These are phyloP conservation scores for Xyliphius kryptos DNA, from an alignment of 2,113 vertebrate species.

Conservation along the genomic window DNA sequence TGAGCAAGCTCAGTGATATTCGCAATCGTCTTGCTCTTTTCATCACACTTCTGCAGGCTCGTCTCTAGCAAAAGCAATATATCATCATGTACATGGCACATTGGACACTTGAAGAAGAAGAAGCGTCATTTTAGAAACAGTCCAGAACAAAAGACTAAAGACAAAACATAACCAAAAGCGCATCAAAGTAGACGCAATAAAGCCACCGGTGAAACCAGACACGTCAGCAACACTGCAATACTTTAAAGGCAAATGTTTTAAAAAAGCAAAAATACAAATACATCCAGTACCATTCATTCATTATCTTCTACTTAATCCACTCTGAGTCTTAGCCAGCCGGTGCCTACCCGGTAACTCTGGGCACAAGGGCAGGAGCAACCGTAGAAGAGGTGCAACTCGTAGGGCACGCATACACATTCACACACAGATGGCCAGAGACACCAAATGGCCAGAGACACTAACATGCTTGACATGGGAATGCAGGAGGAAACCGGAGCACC, in stretches of 20 bases:
- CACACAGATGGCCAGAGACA: not conserved
- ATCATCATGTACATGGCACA: constrained; percentile 41
- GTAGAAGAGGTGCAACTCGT: too few relatives aligned
- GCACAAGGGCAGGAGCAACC: too few relatives aligned
- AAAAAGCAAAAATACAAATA: too few relatives aligned
- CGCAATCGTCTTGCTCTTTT: not conserved
- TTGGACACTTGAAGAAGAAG: constrained; percentile 28
- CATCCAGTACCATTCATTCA: too few relatives aligned
- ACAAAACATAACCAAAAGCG: not conserved
- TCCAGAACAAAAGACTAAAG: not conserved
- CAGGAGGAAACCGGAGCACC: too few relatives aligned
- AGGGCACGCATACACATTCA: too few relatives aligned
- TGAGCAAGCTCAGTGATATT: constrained; percentile 13
- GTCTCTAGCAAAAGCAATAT: constrained; percentile 29
- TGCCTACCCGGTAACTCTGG: too few relatives aligned
- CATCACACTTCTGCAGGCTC: constrained; percentile 5
- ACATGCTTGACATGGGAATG: too few relatives aligned
- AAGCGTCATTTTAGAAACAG: not conserved
- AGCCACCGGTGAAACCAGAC: not conserved
- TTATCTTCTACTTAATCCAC: too few relatives aligned
- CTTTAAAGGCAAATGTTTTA: too few relatives aligned
- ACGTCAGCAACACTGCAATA: too few relatives aligned
- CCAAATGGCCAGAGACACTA: not conserved
- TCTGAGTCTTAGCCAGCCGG: too few relatives aligned
- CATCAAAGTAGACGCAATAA: not conserved